These are phyloP conservation scores for Pardosa pseudoannulata DNA, from an alignment of 2,888 invertebrate genomes.

Conservation along the genomic window DNA sequence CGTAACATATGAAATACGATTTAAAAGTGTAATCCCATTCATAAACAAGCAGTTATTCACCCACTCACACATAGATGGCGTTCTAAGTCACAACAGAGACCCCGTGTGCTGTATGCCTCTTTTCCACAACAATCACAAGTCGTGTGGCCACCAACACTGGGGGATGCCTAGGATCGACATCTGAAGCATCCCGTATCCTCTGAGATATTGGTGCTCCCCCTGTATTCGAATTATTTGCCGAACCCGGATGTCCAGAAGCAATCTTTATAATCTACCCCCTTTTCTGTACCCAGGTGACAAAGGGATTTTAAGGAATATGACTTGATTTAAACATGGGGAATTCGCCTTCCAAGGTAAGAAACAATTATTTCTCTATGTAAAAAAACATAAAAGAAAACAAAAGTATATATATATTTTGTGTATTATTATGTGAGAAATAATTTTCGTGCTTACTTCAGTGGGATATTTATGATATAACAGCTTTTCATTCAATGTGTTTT, in stretches of 20 bases:
- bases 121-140: conserved; percentile 7
- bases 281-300: background rate
- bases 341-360: conserved; percentile 62
- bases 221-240: background rate
- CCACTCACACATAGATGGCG: conserved; percentile 5
- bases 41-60: background rate
- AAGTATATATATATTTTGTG: too few relatives aligned
- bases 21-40: background rate
- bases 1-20: too few relatives aligned
- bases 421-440: too few relatives aligned
- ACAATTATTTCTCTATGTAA: too few relatives aligned
- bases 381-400: too few relatives aligned
- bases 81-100: background rate
- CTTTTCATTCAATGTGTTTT: too few relatives aligned
- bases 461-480: too few relatives aligned
- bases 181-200: background rate
- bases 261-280: background rate
- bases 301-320: conserved; percentile 33
- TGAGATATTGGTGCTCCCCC: background rate
- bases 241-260: background rate
- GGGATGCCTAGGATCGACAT: background rate
- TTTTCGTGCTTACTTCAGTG: too few relatives aligned
- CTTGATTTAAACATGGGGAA: conserved; percentile 58
- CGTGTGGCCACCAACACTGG: background rate
- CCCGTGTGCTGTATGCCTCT: background rate